Conservation (phyloP, 1,140 invertebrate genomes). For the Ruditapes philippinarum region DNA sequence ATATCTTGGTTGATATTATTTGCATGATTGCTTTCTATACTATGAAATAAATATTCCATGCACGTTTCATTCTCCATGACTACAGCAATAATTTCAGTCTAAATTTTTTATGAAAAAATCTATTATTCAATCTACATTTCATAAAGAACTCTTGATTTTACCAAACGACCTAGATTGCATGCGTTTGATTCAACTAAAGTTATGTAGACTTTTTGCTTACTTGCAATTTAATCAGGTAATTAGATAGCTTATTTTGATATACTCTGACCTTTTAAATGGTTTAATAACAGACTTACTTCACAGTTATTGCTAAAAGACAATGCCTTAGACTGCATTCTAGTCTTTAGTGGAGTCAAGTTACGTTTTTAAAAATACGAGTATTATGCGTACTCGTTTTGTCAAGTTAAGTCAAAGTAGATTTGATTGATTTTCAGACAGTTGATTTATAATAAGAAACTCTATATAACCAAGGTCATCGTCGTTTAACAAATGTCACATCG, state of each 20-base stretch:
- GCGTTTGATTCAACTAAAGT: neutral
- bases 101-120: neutral
- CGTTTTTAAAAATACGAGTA: too few species aligned
- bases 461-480: too few species aligned
- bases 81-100: too few species aligned
- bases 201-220: neutral
- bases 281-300: neutral
- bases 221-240: neutral
- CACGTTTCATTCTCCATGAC: slow-evolving; percentile 18
- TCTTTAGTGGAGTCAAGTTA: too few species aligned
- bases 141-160: too few species aligned
- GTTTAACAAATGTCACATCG: too few species aligned
- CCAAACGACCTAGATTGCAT: neutral
- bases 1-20: neutral
- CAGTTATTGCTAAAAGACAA: neutral
- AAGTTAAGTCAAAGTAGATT: too few species aligned
- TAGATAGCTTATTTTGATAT: neutral
- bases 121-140: neutral
- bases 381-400: too few species aligned
- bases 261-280: neutral
- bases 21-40: neutral
- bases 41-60: slow-evolving; percentile 27
- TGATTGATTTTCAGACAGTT: too few species aligned
- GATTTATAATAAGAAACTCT: too few species aligned
- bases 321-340: too few species aligned